A percentile compares a stretch with the other conserved stretches of the same genome.
Conservation (phyloP, 2,113 vertebrate species). For the Sula dactylatra region DNA sequence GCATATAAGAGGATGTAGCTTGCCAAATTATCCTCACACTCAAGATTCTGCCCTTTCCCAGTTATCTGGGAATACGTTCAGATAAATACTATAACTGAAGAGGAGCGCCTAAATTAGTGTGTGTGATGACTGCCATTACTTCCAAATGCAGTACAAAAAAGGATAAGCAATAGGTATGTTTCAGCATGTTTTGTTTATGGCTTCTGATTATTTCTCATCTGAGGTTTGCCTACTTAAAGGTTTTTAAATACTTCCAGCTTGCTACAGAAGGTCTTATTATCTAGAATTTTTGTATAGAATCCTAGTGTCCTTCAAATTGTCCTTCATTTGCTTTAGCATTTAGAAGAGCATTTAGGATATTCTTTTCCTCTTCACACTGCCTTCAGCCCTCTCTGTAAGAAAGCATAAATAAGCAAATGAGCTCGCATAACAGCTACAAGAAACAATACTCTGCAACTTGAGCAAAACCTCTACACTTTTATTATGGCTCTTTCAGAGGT, state of each 20-base stretch:
- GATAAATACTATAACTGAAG: background rate
- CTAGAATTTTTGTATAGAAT: background rate
- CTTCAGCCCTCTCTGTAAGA: background rate
- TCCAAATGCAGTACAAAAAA: background rate
- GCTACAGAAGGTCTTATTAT: background rate
- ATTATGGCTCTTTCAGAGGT: background rate
- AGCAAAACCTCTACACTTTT: background rate
- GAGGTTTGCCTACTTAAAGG: background rate
- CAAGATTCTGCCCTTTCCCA: background rate
- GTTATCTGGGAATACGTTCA: background rate
- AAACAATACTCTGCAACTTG: background rate
- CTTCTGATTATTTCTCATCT: background rate
- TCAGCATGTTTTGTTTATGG: background rate
- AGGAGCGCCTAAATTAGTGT: accelerated
- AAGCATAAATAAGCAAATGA: background rate
- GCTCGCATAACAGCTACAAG: background rate
- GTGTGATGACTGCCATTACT: background rate
- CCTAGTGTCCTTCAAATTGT: background rate
- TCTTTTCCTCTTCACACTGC: background rate
- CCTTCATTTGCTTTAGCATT: background rate
- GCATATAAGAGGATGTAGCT: background rate
- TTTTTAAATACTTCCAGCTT: background rate
- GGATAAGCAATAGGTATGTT: background rate
- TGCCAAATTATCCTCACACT: background rate
- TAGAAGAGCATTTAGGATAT: background rate